Evolutionary conservation across 2,888 invertebrate genomes (phyloP).

Genomic region (Apamea monoglypha): DNA sequence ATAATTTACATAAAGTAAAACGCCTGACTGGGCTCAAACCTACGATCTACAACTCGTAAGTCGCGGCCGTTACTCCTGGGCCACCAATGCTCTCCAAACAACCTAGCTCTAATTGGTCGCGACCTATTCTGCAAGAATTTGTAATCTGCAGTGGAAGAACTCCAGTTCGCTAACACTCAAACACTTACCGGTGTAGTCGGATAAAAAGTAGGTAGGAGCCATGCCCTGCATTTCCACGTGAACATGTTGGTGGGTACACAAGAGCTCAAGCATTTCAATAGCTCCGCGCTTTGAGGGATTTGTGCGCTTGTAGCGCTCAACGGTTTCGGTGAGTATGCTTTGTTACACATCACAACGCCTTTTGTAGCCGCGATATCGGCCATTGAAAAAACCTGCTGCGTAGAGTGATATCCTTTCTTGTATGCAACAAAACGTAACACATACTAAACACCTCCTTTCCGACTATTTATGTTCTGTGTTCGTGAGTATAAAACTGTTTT

Average conservation of each 20-base stretch:
- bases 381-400: background rate
- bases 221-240: background rate
- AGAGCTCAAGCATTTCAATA: slow-evolving; percentile 32
- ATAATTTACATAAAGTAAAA: no score
- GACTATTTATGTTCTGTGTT: background rate
- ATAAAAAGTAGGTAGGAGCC: background rate
- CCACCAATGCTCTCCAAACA: no score
- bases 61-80: no score
- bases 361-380: background rate
- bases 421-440: background rate
- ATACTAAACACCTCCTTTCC: background rate
- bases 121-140: background rate
- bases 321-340: slow-evolving; percentile 10
- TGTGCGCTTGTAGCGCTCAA: background rate
- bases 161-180: background rate
- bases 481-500: background rate
- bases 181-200: background rate
- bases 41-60: no score
- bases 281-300: slow-evolving; percentile 37
- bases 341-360: slow-evolving; percentile 4
- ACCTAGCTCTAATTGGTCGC: no score
- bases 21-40: no score
- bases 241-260: background rate
- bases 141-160: background rate
- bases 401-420: background rate